Evolutionary conservation across 2,888 invertebrate genomes (phyloP).

Genomic region (Drosophila multiciliata): DNA sequence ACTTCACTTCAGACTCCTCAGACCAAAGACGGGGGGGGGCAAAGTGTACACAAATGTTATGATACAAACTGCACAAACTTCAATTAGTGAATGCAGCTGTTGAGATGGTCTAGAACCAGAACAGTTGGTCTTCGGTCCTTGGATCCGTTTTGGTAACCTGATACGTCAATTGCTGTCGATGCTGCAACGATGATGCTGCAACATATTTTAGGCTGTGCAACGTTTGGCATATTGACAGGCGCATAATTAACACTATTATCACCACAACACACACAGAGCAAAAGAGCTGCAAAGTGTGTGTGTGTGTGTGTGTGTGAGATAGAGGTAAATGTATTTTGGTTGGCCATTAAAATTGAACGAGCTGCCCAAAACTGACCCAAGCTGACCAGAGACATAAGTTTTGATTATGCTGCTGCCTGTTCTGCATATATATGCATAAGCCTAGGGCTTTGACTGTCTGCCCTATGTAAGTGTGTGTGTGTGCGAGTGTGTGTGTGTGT

Average conservation of each 20-base stretch:
- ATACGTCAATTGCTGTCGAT: slow-evolving; percentile 12
- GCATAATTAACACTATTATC: slow-evolving; percentile 80
- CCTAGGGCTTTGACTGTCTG: slow-evolving; percentile 45
- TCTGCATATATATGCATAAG: slow-evolving; percentile 31
- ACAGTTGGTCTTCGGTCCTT: slow-evolving; percentile 3
- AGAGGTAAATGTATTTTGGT: slow-evolving; percentile 35
- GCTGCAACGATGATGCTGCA: slow-evolving; percentile 20
- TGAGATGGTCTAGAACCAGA: slow-evolving; percentile 3
- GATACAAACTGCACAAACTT: slow-evolving; percentile 61
- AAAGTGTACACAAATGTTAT: slow-evolving; percentile 61
- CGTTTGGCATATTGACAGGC: slow-evolving; percentile 78
- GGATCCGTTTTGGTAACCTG: slow-evolving; percentile 10
- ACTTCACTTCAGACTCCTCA: slow-evolving; percentile 17
- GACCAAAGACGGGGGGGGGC: neutral
- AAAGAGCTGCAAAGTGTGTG: neutral
- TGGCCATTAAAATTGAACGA: slow-evolving; percentile 63
- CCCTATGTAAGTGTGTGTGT: neutral
- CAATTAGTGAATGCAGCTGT: slow-evolving; percentile 65
- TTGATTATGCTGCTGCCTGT: slow-evolving; percentile 58
- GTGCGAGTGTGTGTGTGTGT: neutral
- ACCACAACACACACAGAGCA: slow-evolving; percentile 44
- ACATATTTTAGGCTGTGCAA: slow-evolving; percentile 71
- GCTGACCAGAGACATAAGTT: slow-evolving; percentile 59
- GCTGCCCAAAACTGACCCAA: slow-evolving; percentile 29
- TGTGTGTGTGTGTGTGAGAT: neutral